Base-by-base conservation (phyloP, 2,888 invertebrate genomes). In the Scrobipalpa atriplicella region DNA sequence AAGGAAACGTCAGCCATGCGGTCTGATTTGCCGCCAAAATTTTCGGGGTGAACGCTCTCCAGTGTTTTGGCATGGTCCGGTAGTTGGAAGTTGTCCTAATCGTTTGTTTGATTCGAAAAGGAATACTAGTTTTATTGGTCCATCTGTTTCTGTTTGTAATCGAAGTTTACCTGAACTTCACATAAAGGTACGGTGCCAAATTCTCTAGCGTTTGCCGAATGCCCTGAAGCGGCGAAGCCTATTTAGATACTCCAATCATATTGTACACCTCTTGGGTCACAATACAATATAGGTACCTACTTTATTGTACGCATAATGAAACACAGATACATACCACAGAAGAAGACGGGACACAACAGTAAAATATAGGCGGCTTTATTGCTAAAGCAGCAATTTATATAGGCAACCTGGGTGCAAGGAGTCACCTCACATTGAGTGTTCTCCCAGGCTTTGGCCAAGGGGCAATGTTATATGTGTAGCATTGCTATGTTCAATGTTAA, bases 31-130 rank as follows among this genome's bases (percentile, higher is more conserved):
- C 88, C 89, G 92, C 91, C 91, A 92, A 92, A 90, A 90, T 80
- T 74, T 80, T 83, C 82, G 80, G 85, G 91, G 87, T 90, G 86
- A 90, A 91, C 85, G 92, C 84, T 83, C 92, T 90, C 89, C 88
- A 89, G 91, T 82, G 87, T 87, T 89, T 91, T 92, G 92, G 91
- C 91, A 87, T 83, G 82, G 80, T 72, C 78, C 78, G 79, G 71
- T 71, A 69, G 77, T 85, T 90, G 90, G 90, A 90, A 82, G 85
- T 81, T 81, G 81, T 88, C 90, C 89, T 91, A 90, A 89, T 89
- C 86, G 87, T 89, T 84, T 81, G 84, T 85, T 84, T 83, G 83
- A 84, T 90, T 85, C 80, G 85, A 87, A 90, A 84, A 84, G 83
- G 82, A 79, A 78, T 75, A 69, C 29, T 71, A 77, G 80, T 82